These are phyloP conservation scores for Hirtodrosophila alboralis DNA, from an alignment of 2,888 invertebrate genomes.

Conservation along the genomic window DNA sequence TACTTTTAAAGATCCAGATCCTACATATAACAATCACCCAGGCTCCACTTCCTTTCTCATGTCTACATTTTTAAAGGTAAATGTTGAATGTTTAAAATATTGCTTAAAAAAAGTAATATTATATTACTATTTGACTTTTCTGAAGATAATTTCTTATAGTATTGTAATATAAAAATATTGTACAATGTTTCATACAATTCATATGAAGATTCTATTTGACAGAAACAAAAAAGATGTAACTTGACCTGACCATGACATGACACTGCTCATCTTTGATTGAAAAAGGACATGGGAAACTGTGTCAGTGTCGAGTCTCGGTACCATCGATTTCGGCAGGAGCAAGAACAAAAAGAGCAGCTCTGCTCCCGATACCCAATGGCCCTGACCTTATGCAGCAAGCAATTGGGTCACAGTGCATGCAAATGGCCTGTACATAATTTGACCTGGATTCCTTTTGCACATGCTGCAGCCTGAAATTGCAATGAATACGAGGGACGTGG, in stretches of 20 bases:
- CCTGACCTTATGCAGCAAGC: constrained; percentile 28
- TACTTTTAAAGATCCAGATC: too few relatives aligned
- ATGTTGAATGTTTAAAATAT: too few relatives aligned
- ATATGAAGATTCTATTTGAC: too few relatives aligned
- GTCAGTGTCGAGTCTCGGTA: constrained; percentile 22
- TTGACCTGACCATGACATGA: constrained; percentile 41
- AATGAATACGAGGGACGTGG: constrained; percentile 10
- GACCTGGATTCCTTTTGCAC: constrained; percentile 35
- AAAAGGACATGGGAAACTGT: constrained; percentile 22
- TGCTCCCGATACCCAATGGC: constrained; percentile 10
- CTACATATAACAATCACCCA: too few relatives aligned
- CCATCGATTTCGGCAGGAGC: constrained; percentile 19
- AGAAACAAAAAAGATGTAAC: too few relatives aligned
- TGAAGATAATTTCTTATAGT: too few relatives aligned
- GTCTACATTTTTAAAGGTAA: too few relatives aligned
- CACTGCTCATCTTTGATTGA: background rate
- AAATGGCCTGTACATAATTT: constrained; percentile 36
- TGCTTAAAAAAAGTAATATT: too few relatives aligned
- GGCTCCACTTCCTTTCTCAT: too few relatives aligned
- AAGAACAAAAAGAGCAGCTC: constrained; percentile 13
- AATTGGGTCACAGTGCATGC: constrained; percentile 58
- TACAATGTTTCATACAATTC: too few relatives aligned
- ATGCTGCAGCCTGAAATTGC: constrained; percentile 7
- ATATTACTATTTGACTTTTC: too few relatives aligned
- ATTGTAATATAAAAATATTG: too few relatives aligned